These are phyloP conservation scores for Brachyhypopomus gauderio DNA, from an alignment of 2,113 vertebrate genomes.

Conservation along the genomic window DNA sequence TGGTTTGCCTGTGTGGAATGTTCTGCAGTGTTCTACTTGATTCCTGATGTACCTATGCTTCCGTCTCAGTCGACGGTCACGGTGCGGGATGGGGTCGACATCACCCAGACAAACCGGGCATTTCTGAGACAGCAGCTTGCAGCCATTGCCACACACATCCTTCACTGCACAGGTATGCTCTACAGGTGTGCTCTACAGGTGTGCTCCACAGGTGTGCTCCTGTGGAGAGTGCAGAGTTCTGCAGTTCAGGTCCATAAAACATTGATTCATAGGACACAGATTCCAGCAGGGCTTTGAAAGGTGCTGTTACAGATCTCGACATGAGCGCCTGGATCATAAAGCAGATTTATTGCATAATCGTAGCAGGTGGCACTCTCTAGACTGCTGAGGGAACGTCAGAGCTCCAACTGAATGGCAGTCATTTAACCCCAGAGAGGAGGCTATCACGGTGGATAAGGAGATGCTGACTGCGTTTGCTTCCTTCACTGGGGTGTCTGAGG, in stretches of 20 bases:
- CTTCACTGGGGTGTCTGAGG: background rate
- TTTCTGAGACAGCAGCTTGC: conserved; percentile 88
- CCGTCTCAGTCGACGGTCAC: conserved; percentile 79
- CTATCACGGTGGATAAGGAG: no score
- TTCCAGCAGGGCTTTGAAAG: no score
- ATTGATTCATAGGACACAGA: no score
- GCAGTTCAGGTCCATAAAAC: background rate
- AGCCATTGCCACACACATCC: conserved; percentile 84
- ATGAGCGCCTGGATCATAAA: no score
- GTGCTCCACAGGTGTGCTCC: background rate
- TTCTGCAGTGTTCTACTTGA: background rate
- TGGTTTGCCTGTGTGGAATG: background rate
- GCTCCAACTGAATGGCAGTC: no score
- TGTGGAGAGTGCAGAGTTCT: background rate
- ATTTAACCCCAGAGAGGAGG: no score
- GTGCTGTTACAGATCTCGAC: no score
- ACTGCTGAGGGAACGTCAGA: no score
- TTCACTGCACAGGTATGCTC: conserved; percentile 80
- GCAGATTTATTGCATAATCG: no score
- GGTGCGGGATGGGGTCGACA: conserved; percentile 84
- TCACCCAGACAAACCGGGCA: conserved; percentile 84
- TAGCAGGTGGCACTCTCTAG: no score
- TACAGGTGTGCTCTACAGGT: background rate
- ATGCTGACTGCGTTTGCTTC: no score
- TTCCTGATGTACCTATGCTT: background rate